These are phyloP conservation scores for Drosophila virilis DNA, from an alignment of 1,140 invertebrate species.

Conservation along the genomic window DNA sequence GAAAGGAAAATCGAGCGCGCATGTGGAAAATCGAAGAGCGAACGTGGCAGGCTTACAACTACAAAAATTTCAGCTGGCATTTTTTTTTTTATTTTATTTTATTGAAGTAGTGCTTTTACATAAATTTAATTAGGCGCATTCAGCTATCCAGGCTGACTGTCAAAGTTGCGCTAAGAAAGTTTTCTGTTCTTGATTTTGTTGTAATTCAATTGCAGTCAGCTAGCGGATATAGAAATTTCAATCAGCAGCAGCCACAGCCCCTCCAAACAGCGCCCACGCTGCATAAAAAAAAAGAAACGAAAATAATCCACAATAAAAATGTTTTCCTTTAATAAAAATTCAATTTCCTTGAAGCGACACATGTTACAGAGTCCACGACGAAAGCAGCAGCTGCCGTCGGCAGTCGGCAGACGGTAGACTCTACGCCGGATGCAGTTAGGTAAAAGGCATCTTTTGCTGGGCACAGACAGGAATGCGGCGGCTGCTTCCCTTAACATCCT, in stretches of 20 bases:
- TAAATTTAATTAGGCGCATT: slow-evolving; percentile 62
- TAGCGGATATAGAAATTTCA: slow-evolving; percentile 76
- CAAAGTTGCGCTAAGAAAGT: slow-evolving; percentile 48
- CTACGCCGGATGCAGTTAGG: slow-evolving; percentile 75
- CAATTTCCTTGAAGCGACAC: slow-evolving; percentile 82
- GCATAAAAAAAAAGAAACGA: slow-evolving; percentile 53
- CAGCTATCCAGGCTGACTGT: slow-evolving; percentile 39
- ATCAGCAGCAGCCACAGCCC: slow-evolving; percentile 44
- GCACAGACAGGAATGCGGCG: neutral
- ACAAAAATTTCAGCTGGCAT: slow-evolving; percentile 10
- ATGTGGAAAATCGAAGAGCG: slow-evolving; percentile 69
- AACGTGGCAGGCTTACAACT: neutral
- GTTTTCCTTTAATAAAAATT: slow-evolving; percentile 84
- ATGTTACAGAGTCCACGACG: slow-evolving; percentile 58
- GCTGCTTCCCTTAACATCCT: neutral
- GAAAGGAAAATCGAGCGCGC: slow-evolving; percentile 49
- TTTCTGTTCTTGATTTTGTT: slow-evolving; percentile 21
- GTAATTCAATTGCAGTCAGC: slow-evolving; percentile 66
- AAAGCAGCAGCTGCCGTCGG: slow-evolving; percentile 40
- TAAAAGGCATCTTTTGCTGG: slow-evolving; percentile 42
- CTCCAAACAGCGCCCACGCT: neutral
- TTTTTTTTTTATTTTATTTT: slow-evolving; percentile 7
- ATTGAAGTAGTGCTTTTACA: slow-evolving; percentile 1
- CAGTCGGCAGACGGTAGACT: neutral
- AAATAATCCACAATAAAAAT: slow-evolving; percentile 84